Base-by-base conservation (phyloP, 2,888 invertebrate species). In the Camponotus fellah region DNA sequence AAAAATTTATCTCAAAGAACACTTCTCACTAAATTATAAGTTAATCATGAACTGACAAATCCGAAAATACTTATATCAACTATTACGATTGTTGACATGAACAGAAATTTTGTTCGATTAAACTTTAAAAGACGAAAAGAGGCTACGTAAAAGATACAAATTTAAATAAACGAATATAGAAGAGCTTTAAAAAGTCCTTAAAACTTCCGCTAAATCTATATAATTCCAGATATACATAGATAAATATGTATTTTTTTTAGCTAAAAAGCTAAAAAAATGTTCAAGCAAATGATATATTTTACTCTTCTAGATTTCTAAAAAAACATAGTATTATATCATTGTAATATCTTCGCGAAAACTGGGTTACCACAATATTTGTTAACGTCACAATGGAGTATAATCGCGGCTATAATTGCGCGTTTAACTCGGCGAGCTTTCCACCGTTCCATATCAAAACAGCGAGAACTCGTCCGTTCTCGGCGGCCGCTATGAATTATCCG, bases 401-500 rank as follows among this genome's bases (percentile, higher is more conserved):
- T 80, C 60, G 60, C 12, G 60, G 26, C 46, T 79, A 34, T 80
- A 80, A 79, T 80, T 80, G 72, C 46, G 46, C 60, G 49, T 80
- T 72, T 80, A 79, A 80, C 71, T 72, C 72, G 46, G n/a, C 65
- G 72, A 72, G 72, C 79, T 80, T 62, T 72, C 60, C 72, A 12
- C 49, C 71, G 46, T 60, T 80, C 46, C 79, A 37, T 80, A 72
- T 80, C 79, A 80, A 80, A 80, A 80, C 72, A 80, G 26, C 79
- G 3, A 49, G 72, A 72, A 62, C 72, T 72, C 79, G 79, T 80
- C 79, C 37, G 49, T 80, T 72, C 60, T 77, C 79, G 37, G 60
- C 46, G 72, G 79, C 60, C 34, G 60, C 79, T 46, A 72, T 80
- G 79, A 80, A 80, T 80, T 80, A 80, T 80, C 79, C 83, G 49